A percentile compares a stretch with the other conserved stretches of the same genome.
phyloP scores from a whole-genome alignment of 1,140 invertebrate genomes.

The Drosophila lacteicornis region DNA sequence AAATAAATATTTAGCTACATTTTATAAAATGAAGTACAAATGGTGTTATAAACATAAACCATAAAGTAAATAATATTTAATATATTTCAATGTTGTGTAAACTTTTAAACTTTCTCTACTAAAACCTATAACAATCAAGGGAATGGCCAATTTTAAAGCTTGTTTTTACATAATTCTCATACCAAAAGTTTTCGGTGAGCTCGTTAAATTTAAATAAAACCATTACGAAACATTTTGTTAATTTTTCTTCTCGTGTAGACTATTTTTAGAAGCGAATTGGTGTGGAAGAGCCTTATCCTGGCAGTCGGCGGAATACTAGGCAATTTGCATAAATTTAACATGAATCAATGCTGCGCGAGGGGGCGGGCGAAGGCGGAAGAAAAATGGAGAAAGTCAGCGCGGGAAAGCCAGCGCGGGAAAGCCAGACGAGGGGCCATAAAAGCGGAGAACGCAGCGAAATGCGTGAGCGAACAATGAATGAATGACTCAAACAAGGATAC shows the following conservation, averaged over 20 bases:
- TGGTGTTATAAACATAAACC: background rate
- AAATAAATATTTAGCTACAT: background rate
- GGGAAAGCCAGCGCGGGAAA: slow-evolving; percentile 12
- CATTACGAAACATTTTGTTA: slow-evolving; percentile 7
- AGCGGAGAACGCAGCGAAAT: slow-evolving; percentile 28
- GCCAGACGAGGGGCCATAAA: slow-evolving; percentile 33
- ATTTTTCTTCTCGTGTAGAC: slow-evolving; percentile 27
- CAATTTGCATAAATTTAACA: slow-evolving; percentile 79
- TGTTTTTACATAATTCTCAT: background rate
- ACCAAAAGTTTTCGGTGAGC: background rate
- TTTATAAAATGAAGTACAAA: background rate
- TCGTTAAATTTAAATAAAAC: background rate
- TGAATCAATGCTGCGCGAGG: slow-evolving; percentile 62
- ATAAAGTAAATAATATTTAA: no score
- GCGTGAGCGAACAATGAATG: slow-evolving; percentile 53
- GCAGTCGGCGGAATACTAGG: slow-evolving; percentile 40
- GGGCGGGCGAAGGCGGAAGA: slow-evolving; percentile 2
- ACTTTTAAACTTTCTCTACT: no score
- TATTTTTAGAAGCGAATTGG: slow-evolving; percentile 58
- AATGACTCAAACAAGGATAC: slow-evolving; percentile 34
- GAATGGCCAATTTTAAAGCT: no score
- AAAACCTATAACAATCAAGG: no score
- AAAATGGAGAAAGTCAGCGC: background rate
- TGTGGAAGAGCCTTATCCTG: slow-evolving; percentile 33
- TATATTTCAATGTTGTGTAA: no score